These are phyloP conservation scores for Heliocidaris erythrogramma DNA, from an alignment of 35 echinoderm and acorn worm genomes.

Conservation along the genomic window DNA sequence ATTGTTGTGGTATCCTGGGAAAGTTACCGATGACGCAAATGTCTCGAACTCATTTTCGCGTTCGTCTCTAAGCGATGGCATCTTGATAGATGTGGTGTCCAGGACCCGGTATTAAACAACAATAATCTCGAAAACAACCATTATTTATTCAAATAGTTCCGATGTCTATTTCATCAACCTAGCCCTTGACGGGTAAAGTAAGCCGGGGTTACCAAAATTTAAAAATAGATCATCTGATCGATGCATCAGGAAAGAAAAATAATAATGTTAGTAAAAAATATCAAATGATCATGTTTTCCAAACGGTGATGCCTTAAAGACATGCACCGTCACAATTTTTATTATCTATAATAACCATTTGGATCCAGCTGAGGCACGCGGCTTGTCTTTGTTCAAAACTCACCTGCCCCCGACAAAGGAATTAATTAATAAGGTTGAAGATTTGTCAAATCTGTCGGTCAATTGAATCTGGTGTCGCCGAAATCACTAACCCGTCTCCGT, in stretches of 20 bases:
- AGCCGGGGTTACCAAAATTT: neutral
- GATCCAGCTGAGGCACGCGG: too few species aligned
- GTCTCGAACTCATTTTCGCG: neutral
- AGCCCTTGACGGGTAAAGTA: neutral
- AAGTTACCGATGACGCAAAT: constrained; percentile 14
- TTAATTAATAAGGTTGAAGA: too few species aligned
- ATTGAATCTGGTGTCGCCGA: too few species aligned
- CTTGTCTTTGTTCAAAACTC: too few species aligned
- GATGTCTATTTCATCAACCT: neutral
- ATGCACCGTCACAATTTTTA: too few species aligned
- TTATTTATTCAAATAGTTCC: neutral
- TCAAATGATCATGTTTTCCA: too few species aligned
- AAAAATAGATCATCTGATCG: neutral
- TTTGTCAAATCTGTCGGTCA: too few species aligned
- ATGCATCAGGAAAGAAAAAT: neutral
- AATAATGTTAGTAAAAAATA: too few species aligned
- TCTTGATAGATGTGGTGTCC: neutral
- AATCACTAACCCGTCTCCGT: too few species aligned
- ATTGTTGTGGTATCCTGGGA: constrained; percentile 20
- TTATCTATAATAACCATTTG: too few species aligned
- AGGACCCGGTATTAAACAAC: neutral
- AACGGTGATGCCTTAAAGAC: too few species aligned
- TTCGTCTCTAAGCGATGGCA: neutral
- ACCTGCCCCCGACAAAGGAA: too few species aligned
- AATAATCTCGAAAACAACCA: neutral